Conservation (phyloP, 2,888 invertebrate genomes). For the Diarsia dahlii region DNA sequence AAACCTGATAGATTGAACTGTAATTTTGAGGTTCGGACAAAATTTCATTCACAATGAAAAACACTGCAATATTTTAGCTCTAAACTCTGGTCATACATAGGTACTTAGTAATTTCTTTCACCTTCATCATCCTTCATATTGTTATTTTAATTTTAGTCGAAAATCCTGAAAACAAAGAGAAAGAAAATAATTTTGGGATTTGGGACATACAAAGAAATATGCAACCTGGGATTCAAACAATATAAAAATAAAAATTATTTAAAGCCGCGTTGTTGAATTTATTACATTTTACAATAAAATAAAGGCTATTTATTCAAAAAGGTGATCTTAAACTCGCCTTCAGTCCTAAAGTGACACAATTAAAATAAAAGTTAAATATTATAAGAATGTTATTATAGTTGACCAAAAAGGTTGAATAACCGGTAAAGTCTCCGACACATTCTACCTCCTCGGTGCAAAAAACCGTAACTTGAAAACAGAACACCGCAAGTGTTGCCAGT, state of each 20-base stretch:
- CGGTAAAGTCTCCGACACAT: neutral
- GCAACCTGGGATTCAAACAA: constrained; percentile 9
- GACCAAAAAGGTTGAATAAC: constrained; percentile 14
- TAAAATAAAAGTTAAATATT: neutral
- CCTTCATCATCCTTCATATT: too few relatives aligned
- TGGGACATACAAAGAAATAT: constrained; percentile 4
- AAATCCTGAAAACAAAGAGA: neutral
- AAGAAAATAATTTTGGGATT: constrained; percentile 13
- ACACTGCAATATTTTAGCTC: neutral
- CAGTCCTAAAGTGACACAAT: neutral
- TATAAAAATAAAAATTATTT: constrained; percentile 16
- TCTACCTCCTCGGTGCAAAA: neutral
- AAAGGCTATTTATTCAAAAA: neutral
- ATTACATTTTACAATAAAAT: neutral
- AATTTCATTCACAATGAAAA: neutral
- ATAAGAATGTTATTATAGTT: neutral
- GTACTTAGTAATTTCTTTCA: too few relatives aligned
- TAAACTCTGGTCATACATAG: too few relatives aligned
- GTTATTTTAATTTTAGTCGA: neutral
- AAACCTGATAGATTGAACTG: neutral
- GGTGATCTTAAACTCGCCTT: neutral
- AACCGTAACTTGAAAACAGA: neutral
- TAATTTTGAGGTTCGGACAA: neutral
- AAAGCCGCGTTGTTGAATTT: neutral
- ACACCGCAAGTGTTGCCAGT: constrained; percentile 19